phyloP scores from a whole-genome alignment of 1,140 invertebrate genomes.

The Drosophila virilis region DNA sequence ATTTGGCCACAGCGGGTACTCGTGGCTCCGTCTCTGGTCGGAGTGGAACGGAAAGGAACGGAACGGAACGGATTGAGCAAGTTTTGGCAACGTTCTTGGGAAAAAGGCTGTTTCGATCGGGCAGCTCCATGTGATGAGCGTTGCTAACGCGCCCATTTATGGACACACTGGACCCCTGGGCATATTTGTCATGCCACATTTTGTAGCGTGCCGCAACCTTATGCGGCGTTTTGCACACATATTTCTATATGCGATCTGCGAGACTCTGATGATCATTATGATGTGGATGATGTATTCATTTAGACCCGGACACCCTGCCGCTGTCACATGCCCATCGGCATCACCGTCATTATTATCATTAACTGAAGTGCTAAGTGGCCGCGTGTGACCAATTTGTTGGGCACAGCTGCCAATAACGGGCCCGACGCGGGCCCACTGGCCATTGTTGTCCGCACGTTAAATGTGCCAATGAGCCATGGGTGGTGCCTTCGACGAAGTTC shows the following conservation, averaged over 20 bases:
- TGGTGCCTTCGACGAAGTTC: conserved; percentile 3
- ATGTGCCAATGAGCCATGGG: conserved; percentile 19
- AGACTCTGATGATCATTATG: conserved; percentile 4
- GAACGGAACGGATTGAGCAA: not conserved
- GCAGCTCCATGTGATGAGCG: conserved; percentile 57
- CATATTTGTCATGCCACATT: conserved; percentile 46
- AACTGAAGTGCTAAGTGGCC: conserved; percentile 75
- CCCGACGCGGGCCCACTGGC: not conserved
- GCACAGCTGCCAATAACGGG: conserved; percentile 58
- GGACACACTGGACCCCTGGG: conserved; percentile 10
- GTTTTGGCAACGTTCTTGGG: not conserved
- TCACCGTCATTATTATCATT: conserved; percentile 19
- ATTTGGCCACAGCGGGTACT: conserved; percentile 76
- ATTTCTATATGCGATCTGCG: conserved; percentile 35
- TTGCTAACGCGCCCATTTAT: conserved; percentile 40
- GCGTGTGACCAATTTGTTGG: conserved; percentile 73
- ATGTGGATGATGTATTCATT: conserved; percentile 67
- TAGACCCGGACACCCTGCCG: conserved; percentile 14
- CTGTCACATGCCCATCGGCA: not conserved
- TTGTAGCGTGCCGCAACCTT: conserved; percentile 43
- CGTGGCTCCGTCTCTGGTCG: conserved; percentile 12
- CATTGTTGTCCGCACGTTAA: conserved; percentile 4
- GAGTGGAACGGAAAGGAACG: conserved; percentile 4
- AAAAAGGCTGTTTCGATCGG: conserved; percentile 20
- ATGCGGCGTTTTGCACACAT: conserved; percentile 46